These are phyloP conservation scores for Cryptoblepharus egeriae DNA, from an alignment of 2,797 vertebrate species.

Conservation along the genomic window DNA sequence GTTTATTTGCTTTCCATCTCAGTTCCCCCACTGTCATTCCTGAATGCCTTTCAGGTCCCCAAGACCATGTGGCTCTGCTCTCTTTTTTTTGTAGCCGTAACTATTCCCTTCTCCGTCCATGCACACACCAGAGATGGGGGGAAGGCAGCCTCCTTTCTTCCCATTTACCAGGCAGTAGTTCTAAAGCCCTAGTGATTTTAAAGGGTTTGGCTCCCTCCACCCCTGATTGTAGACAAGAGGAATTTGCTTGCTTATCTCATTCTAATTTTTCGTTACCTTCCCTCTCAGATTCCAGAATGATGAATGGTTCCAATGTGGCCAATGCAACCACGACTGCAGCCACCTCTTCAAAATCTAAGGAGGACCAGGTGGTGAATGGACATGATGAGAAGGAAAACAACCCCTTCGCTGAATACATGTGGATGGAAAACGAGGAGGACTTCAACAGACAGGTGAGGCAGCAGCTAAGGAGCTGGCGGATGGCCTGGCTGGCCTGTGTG, in stretches of 20 bases:
- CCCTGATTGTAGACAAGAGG: background rate
- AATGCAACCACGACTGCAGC: constrained; percentile 78
- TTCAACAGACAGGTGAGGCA: constrained; percentile 91
- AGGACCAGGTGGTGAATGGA: constrained; percentile 74
- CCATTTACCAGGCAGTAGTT: background rate
- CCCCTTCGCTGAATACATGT: constrained; percentile 97
- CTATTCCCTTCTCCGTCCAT: no score
- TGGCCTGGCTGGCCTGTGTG: no score
- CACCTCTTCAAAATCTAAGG: constrained; percentile 63
- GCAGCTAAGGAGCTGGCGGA: background rate
- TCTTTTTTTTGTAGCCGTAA: no score
- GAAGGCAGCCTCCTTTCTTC: no score
- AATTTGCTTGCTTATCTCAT: no score
- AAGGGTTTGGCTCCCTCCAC: no score
- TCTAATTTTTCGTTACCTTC: background rate
- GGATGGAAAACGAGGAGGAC: constrained; percentile 99
- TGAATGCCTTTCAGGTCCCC: no score
- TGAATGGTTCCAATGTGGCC: constrained; percentile 91
- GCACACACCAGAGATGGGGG: no score
- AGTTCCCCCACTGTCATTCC: no score
- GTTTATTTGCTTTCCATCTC: no score
- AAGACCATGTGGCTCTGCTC: no score
- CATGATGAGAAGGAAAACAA: constrained; percentile 88
- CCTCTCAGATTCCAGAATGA: constrained; percentile 84
- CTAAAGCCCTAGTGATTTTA: accelerated